Evolutionary conservation across 2,797 vertebrate species (phyloP).

Genomic region (Diglossa cyanea): DNA sequence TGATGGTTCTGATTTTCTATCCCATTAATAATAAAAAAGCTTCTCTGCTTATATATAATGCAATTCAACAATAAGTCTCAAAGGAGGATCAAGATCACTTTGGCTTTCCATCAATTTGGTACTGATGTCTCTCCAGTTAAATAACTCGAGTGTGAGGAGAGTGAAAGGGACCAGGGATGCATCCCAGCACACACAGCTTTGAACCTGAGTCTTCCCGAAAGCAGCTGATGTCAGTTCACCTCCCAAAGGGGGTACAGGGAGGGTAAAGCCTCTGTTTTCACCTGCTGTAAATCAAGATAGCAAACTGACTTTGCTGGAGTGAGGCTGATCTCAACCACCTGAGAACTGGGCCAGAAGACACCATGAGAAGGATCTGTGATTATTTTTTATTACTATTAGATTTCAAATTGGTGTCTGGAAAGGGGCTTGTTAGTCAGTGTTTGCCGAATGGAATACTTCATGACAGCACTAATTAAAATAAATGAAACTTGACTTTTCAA

Average conservation of each 20-base stretch:
- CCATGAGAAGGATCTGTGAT: not conserved
- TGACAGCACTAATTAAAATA: conserved; percentile 59
- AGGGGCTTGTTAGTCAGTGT: conserved; percentile 35
- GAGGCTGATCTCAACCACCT: not conserved
- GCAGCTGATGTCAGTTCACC: not conserved
- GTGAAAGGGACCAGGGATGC: not conserved
- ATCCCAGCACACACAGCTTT: not conserved
- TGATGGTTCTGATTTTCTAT: conserved; percentile 63
- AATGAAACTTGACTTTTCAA: conserved; percentile 68
- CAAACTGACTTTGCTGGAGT: not conserved
- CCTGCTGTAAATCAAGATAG: not conserved
- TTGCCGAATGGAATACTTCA: not conserved
- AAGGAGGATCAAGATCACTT: conserved; percentile 65
- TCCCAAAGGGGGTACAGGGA: rapidly evolving
- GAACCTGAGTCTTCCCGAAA: not conserved
- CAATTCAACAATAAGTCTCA: conserved; percentile 57
- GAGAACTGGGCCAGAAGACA: not conserved
- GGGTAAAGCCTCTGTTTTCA: not conserved
- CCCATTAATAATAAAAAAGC: conserved; percentile 63
- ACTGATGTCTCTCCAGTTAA: conserved; percentile 11
- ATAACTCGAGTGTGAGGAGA: not conserved
- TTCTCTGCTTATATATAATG: conserved; percentile 65
- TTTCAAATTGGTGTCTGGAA: not conserved
- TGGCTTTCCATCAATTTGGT: conserved; percentile 60
- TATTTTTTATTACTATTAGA: not conserved